phyloP scores from a whole-genome alignment of 2,888 invertebrate species.

The Abrostola tripartita region DNA sequence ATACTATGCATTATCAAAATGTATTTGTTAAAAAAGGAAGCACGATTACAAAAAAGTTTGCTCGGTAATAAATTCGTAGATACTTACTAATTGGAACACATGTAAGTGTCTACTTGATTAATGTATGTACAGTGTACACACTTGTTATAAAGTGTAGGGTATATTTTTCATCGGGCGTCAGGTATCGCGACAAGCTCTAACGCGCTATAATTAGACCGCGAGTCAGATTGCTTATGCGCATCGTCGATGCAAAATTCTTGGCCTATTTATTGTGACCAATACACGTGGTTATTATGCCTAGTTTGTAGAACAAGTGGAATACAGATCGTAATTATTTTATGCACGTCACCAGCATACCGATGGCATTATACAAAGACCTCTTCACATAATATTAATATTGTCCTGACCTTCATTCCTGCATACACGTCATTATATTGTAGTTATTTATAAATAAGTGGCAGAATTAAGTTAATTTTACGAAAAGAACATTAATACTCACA shows the following conservation, averaged over 20 bases:
- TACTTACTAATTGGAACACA: conserved; percentile 28
- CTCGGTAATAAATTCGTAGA: conserved; percentile 31
- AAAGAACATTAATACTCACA: conserved; percentile 29
- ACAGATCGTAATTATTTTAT: conserved; percentile 43
- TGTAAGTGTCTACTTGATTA: conserved; percentile 14
- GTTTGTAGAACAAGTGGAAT: conserved; percentile 52
- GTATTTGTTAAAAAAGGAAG: conserved; percentile 30
- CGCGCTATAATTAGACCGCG: conserved; percentile 76
- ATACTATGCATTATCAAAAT: conserved; percentile 13
- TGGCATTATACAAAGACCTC: conserved; percentile 27
- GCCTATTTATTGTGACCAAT: conserved; percentile 70
- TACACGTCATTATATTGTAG: conserved; percentile 25
- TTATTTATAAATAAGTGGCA: conserved; percentile 26
- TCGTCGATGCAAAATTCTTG: conserved; percentile 75
- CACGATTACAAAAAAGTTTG: conserved; percentile 9
- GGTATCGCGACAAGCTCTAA: conserved; percentile 68
- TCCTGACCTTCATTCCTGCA: conserved; percentile 19
- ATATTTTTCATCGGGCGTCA: conserved; percentile 66
- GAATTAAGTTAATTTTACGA: conserved; percentile 20
- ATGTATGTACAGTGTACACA: conserved; percentile 3
- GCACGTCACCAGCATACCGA: conserved; percentile 45
- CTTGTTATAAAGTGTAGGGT: conserved; percentile 18
- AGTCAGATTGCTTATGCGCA: conserved; percentile 75
- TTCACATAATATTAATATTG: conserved; percentile 26
- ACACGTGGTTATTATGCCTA: conserved; percentile 56